A percentile compares a stretch with the other conserved stretches of the same genome.
Conservation (phyloP, 2,797 vertebrate species). For the Cottoperca gobio region DNA sequence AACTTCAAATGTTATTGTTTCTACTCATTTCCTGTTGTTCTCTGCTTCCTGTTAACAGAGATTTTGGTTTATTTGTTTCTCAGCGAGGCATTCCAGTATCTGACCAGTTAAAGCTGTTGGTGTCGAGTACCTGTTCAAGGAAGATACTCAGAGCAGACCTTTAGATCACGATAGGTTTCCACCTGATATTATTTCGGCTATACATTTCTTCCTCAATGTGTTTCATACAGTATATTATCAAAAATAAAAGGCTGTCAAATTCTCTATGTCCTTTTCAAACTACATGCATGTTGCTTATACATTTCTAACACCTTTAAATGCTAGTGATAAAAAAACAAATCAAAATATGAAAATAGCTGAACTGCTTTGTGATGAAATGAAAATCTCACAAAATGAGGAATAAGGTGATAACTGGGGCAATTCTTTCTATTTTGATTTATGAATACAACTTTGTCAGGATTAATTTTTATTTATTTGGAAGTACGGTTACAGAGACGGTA, state of each 20-base stretch:
- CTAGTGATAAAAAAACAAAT: constrained; percentile 15
- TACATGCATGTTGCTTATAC: constrained; percentile 1
- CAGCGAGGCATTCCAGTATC: constrained; percentile 14
- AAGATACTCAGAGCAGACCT: constrained; percentile 24
- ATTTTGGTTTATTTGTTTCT: constrained; percentile 39
- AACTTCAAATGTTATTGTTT: not conserved
- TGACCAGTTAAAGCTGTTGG: constrained; percentile 47
- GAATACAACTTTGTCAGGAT: constrained; percentile 21
- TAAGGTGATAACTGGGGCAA: not conserved
- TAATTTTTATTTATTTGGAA: constrained; percentile 19
- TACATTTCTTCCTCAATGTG: constrained; percentile 24
- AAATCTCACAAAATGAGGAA: constrained; percentile 21
- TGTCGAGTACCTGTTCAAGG: not conserved
- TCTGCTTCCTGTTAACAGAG: constrained; percentile 23
- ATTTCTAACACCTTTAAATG: constrained; percentile 16
- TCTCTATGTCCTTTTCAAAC: constrained; percentile 18
- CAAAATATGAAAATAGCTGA: constrained; percentile 17
- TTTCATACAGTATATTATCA: constrained; percentile 42
- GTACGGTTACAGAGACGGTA: constrained; percentile 24
- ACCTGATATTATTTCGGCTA: constrained; percentile 4
- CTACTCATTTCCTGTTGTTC: constrained; percentile 15
- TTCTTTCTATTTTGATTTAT: constrained; percentile 17
- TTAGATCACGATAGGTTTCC: constrained; percentile 28
- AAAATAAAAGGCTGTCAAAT: constrained; percentile 46
- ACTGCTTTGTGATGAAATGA: constrained; percentile 25